phyloP scores from a whole-genome alignment of 1,140 invertebrate species.

The Aphidius ervi region DNA sequence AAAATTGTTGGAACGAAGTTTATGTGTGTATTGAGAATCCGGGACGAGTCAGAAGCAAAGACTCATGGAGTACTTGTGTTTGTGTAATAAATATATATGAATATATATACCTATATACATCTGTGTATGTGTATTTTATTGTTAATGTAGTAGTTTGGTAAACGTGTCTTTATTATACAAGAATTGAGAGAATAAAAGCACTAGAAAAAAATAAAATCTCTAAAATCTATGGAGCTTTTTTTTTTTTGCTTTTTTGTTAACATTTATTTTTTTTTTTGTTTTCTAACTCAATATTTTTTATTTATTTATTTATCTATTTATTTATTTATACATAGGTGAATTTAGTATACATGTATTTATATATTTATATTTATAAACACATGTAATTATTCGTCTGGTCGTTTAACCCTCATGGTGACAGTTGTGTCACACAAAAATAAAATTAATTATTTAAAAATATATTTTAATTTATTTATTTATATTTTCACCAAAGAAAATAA shows the following conservation, averaged over 20 bases:
- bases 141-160: constrained; percentile 31
- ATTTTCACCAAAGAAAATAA: no score
- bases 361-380: neutral
- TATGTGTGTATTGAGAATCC: no score
- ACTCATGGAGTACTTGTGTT: constrained; percentile 1
- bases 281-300: no score
- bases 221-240: neutral
- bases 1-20: no score
- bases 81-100: neutral
- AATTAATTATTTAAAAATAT: constrained; percentile 1
- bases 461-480: no score
- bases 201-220: constrained; percentile 1
- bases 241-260: neutral
- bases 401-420: constrained; percentile 11
- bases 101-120: neutral
- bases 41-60: constrained; percentile 1
- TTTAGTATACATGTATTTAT: neutral
- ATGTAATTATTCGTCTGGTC: constrained; percentile 14
- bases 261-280: no score
- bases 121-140: neutral
- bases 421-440: constrained; percentile 11
- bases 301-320: no score
- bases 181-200: constrained; percentile 26
- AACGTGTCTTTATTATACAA: constrained; percentile 53
- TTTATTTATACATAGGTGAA: neutral